These are phyloP conservation scores for Pelosia muscerda DNA, from an alignment of 2,888 invertebrate species.

Conservation along the genomic window DNA sequence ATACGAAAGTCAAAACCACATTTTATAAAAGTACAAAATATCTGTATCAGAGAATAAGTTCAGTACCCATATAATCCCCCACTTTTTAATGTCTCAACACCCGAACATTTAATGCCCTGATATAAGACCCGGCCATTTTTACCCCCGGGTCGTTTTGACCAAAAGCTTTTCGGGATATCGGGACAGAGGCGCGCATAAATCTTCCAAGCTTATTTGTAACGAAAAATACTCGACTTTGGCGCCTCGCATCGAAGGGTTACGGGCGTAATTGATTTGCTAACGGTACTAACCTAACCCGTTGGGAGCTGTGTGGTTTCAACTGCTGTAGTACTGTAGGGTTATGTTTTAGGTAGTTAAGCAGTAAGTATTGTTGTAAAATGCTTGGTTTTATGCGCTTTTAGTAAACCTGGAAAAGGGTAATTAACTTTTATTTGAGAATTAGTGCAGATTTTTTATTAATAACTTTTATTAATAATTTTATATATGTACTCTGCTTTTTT, in stretches of 20 bases:
- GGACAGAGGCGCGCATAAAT: constrained; percentile 57
- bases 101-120: constrained; percentile 61
- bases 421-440: neutral
- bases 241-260: constrained; percentile 36
- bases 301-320: constrained; percentile 31
- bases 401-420: neutral
- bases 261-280: constrained; percentile 59
- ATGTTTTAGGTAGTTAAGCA: constrained; percentile 18
- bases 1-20: neutral
- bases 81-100: constrained; percentile 40
- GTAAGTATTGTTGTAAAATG: constrained; percentile 10
- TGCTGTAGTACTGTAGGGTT: constrained; percentile 28
- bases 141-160: constrained; percentile 47
- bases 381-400: constrained; percentile 5
- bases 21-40: neutral
- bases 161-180: constrained; percentile 35
- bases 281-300: constrained; percentile 49
- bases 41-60: neutral
- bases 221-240: constrained; percentile 57
- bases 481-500: no score
- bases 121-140: constrained; percentile 62
- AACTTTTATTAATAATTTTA: neutral
- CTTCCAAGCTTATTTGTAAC: constrained; percentile 65
- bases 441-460: neutral
- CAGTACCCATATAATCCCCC: constrained; percentile 12